Evolutionary conservation across 2,797 vertebrate species (phyloP).

Genomic region (Enteromius unitaeniatus): DNA sequence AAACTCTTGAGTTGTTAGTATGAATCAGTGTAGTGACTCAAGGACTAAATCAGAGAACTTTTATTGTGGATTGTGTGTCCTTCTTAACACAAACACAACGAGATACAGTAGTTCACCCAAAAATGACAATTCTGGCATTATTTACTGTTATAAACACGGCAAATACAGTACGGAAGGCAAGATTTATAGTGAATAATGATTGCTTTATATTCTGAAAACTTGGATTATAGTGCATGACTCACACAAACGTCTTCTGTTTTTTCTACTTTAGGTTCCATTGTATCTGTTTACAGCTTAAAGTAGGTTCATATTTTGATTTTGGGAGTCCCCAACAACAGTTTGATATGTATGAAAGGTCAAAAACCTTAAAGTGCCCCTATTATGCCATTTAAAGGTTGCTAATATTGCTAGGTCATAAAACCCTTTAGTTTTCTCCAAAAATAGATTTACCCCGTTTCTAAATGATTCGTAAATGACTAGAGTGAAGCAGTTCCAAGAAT

Average conservation of each 20-base stretch:
- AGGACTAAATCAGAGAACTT: slow-evolving; percentile 6
- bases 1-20: background rate
- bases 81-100: background rate
- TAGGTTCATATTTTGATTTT: too few relatives aligned
- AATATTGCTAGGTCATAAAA: too few relatives aligned
- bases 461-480: too few relatives aligned
- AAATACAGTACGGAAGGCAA: background rate
- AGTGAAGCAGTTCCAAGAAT: too few relatives aligned
- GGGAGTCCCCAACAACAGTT: too few relatives aligned
- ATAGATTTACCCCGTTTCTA: too few relatives aligned
- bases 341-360: too few relatives aligned
- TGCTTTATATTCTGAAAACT: slow-evolving; percentile 6
- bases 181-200: background rate
- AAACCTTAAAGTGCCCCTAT: too few relatives aligned
- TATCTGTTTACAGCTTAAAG: background rate
- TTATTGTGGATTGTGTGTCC: background rate
- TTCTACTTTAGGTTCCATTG: too few relatives aligned
- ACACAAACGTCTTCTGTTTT: background rate
- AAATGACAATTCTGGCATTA: background rate
- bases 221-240: background rate
- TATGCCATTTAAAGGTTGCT: too few relatives aligned
- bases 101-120: background rate
- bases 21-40: slow-evolving; percentile 2
- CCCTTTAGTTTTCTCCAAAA: too few relatives aligned
- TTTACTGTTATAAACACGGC: background rate